Conservation (phyloP, 2,888 invertebrate species). For the Scrobipalpa atriplicella region DNA sequence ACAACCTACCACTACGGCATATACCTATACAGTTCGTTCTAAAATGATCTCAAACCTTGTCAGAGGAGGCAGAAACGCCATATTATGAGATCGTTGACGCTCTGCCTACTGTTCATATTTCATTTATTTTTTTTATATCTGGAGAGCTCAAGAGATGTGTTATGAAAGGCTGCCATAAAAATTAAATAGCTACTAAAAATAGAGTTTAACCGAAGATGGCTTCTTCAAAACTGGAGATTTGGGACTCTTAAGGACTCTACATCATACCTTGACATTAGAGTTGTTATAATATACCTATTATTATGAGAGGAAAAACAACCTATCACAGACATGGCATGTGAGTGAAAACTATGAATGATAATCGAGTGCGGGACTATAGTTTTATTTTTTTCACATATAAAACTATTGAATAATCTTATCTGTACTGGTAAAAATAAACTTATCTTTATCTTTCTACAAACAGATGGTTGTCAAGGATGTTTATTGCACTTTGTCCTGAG, state of each 20-base stretch:
- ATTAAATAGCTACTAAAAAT: constrained; percentile 87
- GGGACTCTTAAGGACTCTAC: constrained; percentile 84
- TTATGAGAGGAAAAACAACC: too few species aligned
- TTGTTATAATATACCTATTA: too few species aligned
- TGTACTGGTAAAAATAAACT: background rate
- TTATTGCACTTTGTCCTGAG: background rate
- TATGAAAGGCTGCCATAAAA: constrained; percentile 86
- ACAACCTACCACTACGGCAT: too few species aligned
- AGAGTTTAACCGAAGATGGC: constrained; percentile 85
- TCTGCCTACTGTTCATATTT: background rate
- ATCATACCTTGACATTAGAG: too few species aligned
- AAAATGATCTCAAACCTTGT: too few species aligned
- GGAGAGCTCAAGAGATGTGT: constrained; percentile 91
- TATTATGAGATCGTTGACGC: too few species aligned
- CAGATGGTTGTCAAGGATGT: constrained; percentile 5
- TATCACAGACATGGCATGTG: too few species aligned
- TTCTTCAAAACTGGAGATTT: constrained; percentile 92
- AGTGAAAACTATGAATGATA: too few species aligned
- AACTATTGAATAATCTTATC: constrained; percentile 2
- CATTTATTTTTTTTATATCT: constrained; percentile 52
- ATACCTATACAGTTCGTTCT: too few species aligned
- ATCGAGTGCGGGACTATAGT: too few species aligned
- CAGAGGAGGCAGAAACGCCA: too few species aligned
- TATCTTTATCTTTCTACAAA: background rate
- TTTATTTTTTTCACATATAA: too few species aligned